A percentile compares a stretch with the other conserved stretches of the same genome.
phyloP scores from a whole-genome alignment of 2,797 vertebrate species.

The Phalloptychus januarius region DNA sequence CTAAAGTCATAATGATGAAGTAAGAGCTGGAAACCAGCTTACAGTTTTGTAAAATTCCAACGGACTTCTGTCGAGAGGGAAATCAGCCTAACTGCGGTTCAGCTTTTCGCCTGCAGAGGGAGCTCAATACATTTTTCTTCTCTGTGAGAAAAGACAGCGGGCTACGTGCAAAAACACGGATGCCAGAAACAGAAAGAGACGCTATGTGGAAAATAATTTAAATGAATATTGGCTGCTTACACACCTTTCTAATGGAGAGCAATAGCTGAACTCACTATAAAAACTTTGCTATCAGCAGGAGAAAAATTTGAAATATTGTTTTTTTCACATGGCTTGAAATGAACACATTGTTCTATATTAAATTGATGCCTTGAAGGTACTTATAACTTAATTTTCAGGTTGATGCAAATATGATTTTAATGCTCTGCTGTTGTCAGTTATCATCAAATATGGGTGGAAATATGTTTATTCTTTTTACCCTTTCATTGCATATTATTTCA shows the following conservation, averaged over 20 bases:
- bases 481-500: not conserved
- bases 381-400: not conserved
- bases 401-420: not conserved
- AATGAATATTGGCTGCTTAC: no score
- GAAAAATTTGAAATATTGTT: not conserved
- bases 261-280: not conserved
- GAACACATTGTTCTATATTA: not conserved
- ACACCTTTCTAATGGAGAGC: not conserved
- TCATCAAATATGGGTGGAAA: not conserved
- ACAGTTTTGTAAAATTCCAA: conserved; percentile 39
- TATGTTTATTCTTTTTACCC: not conserved
- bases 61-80: conserved; percentile 23
- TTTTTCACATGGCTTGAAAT: not conserved
- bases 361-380: not conserved
- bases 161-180: conserved; percentile 6
- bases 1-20: not conserved
- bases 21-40: conserved; percentile 17
- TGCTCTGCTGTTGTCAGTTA: not conserved
- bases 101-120: conserved; percentile 51
- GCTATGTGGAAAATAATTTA: not conserved
- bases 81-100: conserved; percentile 47
- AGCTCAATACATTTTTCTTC: conserved; percentile 12
- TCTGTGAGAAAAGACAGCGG: not conserved
- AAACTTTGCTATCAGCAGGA: not conserved
- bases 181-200: conserved; percentile 10